Base-by-base conservation (phyloP, 2,888 invertebrate species). In the Zonitis immaculata region DNA sequence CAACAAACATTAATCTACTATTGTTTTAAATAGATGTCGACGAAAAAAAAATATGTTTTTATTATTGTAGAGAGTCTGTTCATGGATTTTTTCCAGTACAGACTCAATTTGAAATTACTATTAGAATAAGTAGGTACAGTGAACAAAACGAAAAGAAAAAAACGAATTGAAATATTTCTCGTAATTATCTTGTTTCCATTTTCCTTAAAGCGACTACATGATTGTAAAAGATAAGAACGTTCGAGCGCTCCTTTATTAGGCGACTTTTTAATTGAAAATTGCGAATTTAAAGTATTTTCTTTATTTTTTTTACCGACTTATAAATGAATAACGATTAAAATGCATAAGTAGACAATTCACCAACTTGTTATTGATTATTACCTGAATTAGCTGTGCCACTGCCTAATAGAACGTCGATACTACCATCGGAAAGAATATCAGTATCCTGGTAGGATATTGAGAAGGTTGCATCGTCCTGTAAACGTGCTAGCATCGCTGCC, bases 371-470 rank as follows among this genome's bases (percentile, higher is more conserved):
- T 9, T 7, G 11, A 39, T 6, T 11, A 66, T 63, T 62, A 74
- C 74, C 73, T 65, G 73, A 69, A 53, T 71, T 83, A 57, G 85
- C 82, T 49, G 84, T 83, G 11, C 72, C 73, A 25, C 72, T 66
- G 8, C 72, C 71, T 62, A 87, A 84, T 62, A 88, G 78, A 68
- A 88, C 79, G 73, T 75, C 75, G 51, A 76, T 76, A 59, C 74
- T 73, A 30, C 75, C 75, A 57, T 88, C 88, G 44, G 86, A 85
- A 52, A 88, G 78, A 71, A 88, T 82, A 68, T 87, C 87, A 25
- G 87, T 83, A 76, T 88, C 88, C 71, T 87, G 86, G 76, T 87
- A 87, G 61, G 87, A 85, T 69, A 85, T 83, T 64, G 86, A 85
- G 58, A 88, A 81, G 52, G 82, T 81, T 65, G 87, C 81, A 64